These are phyloP conservation scores for Lasius platythorax DNA, from an alignment of 2,888 invertebrate species.

Conservation along the genomic window DNA sequence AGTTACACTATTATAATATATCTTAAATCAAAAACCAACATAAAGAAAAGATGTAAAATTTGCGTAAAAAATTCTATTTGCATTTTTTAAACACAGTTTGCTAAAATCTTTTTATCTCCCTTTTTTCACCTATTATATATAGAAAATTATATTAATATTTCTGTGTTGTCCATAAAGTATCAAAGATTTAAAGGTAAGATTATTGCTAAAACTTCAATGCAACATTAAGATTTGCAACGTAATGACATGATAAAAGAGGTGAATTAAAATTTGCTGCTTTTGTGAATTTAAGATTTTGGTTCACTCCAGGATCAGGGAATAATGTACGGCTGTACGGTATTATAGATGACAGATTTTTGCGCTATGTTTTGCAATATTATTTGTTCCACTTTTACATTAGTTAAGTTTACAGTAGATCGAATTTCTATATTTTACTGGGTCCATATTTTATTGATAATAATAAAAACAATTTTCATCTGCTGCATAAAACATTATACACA, in stretches of 20 bases:
- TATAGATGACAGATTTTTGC: neutral
- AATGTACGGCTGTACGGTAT: neutral
- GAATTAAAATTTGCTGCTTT: neutral
- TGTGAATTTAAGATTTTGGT: neutral
- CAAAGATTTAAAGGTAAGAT: neutral
- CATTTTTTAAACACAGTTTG: too few species aligned
- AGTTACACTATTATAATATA: too few species aligned
- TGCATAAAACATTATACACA: neutral
- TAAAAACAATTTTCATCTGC: neutral
- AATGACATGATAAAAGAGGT: neutral
- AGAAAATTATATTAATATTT: too few species aligned
- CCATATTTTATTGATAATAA: constrained; percentile 67
- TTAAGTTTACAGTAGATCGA: constrained; percentile 83
- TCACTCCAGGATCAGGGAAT: constrained; percentile 12
- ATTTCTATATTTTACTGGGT: constrained; percentile 95
- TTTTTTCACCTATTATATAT: too few species aligned
- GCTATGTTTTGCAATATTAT: neutral
- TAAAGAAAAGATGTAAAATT: too few species aligned
- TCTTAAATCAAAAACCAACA: too few species aligned
- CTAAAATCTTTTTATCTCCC: too few species aligned
- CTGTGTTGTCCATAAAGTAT: too few species aligned
- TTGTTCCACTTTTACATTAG: neutral
- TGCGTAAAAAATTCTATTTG: too few species aligned
- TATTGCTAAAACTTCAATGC: neutral
- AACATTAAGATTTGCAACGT: neutral